Evolutionary conservation across 2,888 invertebrate species (phyloP).

Genomic region (Acanthopleura granulata): DNA sequence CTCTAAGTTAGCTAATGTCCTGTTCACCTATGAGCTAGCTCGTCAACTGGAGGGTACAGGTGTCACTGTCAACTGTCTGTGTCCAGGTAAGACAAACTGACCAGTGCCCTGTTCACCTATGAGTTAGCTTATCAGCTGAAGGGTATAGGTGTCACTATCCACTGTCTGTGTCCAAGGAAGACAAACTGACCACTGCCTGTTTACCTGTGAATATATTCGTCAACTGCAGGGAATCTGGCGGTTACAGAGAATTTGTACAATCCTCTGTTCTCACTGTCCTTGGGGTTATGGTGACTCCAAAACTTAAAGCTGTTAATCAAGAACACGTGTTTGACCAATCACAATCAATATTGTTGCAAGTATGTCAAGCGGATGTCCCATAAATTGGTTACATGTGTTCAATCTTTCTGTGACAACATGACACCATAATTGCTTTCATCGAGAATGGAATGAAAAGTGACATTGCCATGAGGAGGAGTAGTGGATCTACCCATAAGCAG

Average conservation of each 20-base stretch:
- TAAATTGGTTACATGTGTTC: too few species aligned
- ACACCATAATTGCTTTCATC: too few species aligned
- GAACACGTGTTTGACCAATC: too few species aligned
- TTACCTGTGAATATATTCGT: neutral
- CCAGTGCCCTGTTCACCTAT: neutral
- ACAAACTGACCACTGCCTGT: neutral
- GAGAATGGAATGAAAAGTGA: too few species aligned
- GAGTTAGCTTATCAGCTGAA: neutral
- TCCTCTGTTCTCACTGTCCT: neutral
- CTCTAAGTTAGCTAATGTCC: constrained; percentile 53
- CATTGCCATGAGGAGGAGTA: too few species aligned
- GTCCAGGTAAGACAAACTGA: constrained; percentile 45
- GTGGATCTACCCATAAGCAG: too few species aligned
- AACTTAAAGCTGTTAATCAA: too few species aligned
- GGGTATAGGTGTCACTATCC: neutral
- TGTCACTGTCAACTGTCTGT: constrained; percentile 51
- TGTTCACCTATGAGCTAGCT: constrained; percentile 54
- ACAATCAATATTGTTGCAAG: too few species aligned
- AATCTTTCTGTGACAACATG: too few species aligned
- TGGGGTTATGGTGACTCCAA: too few species aligned
- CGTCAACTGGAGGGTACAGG: constrained; percentile 47
- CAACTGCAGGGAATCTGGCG: neutral
- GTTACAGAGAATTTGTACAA: too few species aligned
- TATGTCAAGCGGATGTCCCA: too few species aligned
- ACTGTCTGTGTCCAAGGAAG: constrained; percentile 1